Percentiles rank a stretch among this genome's conserved stretches.
Conservation (phyloP, 2,888 invertebrate species). For the Bugulina stolonifera region DNA sequence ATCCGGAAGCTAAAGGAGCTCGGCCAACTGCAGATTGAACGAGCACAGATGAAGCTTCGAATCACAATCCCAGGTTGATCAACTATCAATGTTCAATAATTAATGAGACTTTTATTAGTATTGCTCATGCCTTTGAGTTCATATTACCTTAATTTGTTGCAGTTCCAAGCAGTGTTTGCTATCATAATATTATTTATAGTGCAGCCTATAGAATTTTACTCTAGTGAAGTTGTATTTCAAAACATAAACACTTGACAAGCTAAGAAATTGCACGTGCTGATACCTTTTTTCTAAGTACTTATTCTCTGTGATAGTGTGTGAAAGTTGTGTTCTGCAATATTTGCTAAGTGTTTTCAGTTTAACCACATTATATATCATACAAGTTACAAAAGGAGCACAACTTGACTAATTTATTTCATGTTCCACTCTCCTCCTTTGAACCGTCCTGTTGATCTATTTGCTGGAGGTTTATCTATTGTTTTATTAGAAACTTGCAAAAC, state of each 20-base stretch:
- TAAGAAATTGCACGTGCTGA: slow-evolving; percentile 21
- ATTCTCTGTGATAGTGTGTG: no score
- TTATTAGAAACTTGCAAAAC: slow-evolving; percentile 58
- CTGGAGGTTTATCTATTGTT: not conserved
- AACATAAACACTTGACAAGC: slow-evolving; percentile 1
- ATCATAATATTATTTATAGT: slow-evolving; percentile 20
- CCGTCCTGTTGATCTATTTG: no score
- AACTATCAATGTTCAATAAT: not conserved
- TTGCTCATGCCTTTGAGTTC: not conserved
- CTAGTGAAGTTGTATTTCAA: not conserved
- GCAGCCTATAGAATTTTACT: not conserved
- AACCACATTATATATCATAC: not conserved
- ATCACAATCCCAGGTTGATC: slow-evolving; percentile 61
- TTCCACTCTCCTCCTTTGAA: no score
- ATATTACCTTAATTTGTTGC: not conserved
- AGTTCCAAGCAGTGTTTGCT: not conserved
- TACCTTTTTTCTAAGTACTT: no score
- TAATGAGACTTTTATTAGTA: not conserved
- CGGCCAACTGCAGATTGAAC: slow-evolving; percentile 71
- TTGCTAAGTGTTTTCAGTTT: no score
- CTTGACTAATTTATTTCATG: no score
- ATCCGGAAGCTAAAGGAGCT: slow-evolving; percentile 76
- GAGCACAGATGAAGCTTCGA: slow-evolving; percentile 89
- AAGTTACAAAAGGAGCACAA: not conserved
- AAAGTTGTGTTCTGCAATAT: no score